Evolutionary conservation across 1,140 invertebrate species (phyloP).

Genomic region (Chelonus insularis): DNA sequence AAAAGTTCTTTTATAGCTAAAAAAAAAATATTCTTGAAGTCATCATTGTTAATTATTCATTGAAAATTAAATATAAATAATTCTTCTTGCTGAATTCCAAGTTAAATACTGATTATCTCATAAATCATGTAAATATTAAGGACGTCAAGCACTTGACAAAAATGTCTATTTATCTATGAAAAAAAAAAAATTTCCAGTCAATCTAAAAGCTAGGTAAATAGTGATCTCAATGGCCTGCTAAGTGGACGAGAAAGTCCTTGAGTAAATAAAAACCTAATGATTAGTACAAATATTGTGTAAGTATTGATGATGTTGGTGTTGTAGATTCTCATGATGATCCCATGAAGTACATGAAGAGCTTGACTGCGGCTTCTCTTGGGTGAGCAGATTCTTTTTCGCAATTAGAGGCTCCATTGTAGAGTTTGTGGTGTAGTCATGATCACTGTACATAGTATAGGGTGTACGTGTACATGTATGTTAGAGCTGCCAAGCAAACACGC

Average conservation of each 20-base stretch:
- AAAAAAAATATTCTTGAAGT: no score
- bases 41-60: no score
- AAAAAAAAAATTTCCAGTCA: no score
- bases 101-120: no score
- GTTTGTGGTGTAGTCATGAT: neutral
- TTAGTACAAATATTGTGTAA: neutral
- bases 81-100: no score
- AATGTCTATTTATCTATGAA: no score
- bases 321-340: neutral
- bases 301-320: neutral
- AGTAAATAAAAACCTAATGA: neutral
- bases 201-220: neutral
- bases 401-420: constrained; percentile 16
- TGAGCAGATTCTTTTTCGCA: constrained; percentile 1
- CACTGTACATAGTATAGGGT: neutral
- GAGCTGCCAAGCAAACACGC: constrained; percentile 16
- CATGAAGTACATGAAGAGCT: no score
- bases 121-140: no score
- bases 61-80: no score
- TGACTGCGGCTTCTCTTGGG: no score
- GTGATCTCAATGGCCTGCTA: neutral
- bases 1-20: no score
- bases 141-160: no score
- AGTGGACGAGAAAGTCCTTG: neutral
- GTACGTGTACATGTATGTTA: neutral